phyloP scores from a whole-genome alignment of 2,797 vertebrate genomes.

The Emydoidea blandingii region DNA sequence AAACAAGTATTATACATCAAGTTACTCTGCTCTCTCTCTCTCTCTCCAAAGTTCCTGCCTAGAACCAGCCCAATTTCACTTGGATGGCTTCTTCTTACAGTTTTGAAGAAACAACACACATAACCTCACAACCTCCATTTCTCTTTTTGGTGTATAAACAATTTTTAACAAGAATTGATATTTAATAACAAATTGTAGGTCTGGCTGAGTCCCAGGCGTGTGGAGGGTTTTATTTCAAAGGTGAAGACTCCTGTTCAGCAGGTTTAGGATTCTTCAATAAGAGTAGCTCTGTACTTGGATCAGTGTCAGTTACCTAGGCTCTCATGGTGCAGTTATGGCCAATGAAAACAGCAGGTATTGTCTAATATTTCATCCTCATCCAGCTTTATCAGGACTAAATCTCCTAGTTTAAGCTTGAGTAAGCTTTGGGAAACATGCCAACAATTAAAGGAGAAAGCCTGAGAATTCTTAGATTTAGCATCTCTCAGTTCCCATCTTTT shows the following conservation, averaged over 20 bases:
- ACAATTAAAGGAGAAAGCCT: background rate
- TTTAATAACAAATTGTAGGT: background rate
- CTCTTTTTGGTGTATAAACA: background rate
- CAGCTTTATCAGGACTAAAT: background rate
- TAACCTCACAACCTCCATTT: background rate
- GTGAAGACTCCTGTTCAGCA: slow-evolving; percentile 32
- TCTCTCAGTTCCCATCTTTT: slow-evolving; percentile 12
- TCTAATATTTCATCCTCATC: background rate
- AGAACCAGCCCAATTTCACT: background rate
- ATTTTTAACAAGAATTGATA: slow-evolving; percentile 19
- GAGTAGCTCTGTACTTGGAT: background rate
- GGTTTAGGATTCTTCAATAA: slow-evolving; percentile 28
- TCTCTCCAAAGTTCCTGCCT: background rate
- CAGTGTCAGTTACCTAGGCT: background rate
- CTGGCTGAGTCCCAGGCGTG: slow-evolving; percentile 7
- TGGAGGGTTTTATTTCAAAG: slow-evolving; percentile 13
- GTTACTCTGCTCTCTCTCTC: background rate
- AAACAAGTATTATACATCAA: background rate
- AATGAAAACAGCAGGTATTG: background rate
- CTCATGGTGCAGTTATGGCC: background rate
- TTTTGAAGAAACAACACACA: background rate
- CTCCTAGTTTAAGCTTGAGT: slow-evolving; percentile 20
- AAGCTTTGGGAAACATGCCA: slow-evolving; percentile 19
- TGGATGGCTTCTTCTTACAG: background rate
- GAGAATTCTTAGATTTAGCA: background rate